A percentile compares a stretch with the other conserved stretches of the same genome.
These are phyloP conservation scores for Epinotia bilunana DNA, from an alignment of 2,888 invertebrate species.

Conservation along the genomic window DNA sequence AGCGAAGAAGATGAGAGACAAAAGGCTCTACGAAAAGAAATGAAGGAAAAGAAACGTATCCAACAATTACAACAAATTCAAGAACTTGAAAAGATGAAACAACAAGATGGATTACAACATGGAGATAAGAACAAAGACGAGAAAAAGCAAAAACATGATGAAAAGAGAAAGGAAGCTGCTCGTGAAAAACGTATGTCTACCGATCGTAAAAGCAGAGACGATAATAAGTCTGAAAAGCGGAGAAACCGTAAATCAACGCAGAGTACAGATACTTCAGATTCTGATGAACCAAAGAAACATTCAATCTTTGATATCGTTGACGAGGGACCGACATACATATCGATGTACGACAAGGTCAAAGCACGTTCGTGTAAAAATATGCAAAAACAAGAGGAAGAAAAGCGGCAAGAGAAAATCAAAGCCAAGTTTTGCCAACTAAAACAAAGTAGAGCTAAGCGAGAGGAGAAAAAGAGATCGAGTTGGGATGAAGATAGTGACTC, in stretches of 20 bases:
- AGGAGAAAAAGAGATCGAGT: constrained; percentile 95
- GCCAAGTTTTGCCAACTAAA: constrained; percentile 95
- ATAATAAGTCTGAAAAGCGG: constrained; percentile 71
- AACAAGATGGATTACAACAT: constrained; percentile 75
- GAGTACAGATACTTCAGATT: constrained; percentile 88
- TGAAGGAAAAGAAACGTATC: constrained; percentile 83
- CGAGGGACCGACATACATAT: constrained; percentile 95
- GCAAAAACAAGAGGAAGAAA: constrained; percentile 96
- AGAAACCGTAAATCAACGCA: constrained; percentile 79
- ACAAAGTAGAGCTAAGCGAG: constrained; percentile 93
- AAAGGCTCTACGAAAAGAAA: constrained; percentile 81
- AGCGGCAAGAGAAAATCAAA: constrained; percentile 92
- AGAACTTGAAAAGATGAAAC: constrained; percentile 81
- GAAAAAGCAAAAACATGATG: constrained; percentile 72
- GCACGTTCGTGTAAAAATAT: constrained; percentile 96
- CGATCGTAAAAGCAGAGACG: constrained; percentile 81
- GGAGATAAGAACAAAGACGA: constrained; percentile 78
- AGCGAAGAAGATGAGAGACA: constrained; percentile 86
- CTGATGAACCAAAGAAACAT: constrained; percentile 94
- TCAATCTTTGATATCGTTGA: constrained; percentile 96
- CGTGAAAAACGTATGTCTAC: constrained; percentile 81
- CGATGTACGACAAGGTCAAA: constrained; percentile 99
- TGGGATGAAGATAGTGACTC: constrained; percentile 95
- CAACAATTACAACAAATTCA: constrained; percentile 80
- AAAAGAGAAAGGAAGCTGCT: constrained; percentile 76